These are phyloP conservation scores for Drosophila melanosoma DNA, from an alignment of 2,888 invertebrate species.

Conservation along the genomic window DNA sequence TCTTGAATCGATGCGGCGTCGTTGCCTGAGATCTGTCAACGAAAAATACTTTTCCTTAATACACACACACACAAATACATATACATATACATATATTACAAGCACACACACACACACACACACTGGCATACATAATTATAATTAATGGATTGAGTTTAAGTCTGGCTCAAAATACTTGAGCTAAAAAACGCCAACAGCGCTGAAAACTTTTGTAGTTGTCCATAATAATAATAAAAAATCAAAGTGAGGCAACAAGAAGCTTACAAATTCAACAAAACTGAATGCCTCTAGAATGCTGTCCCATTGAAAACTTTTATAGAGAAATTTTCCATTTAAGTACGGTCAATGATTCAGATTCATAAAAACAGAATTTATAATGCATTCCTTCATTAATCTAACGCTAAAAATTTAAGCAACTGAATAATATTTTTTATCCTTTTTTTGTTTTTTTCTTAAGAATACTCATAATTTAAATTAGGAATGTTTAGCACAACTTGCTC, in stretches of 20 bases:
- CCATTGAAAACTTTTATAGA: background rate
- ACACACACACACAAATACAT: background rate
- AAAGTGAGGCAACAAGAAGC: conserved; percentile 1
- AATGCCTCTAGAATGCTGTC: background rate
- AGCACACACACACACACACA: background rate
- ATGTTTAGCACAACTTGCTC: background rate
- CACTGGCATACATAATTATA: conserved; percentile 18
- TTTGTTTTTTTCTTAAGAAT: background rate
- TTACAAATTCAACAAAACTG: background rate
- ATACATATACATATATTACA: background rate
- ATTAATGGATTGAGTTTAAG: conserved; percentile 47
- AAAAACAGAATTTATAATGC: background rate
- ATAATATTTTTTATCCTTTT: background rate
- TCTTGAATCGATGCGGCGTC: conserved; percentile 97
- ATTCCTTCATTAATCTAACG: background rate
- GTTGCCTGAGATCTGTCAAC: conserved; percentile 92
- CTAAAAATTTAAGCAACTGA: background rate
- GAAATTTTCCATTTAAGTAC: background rate
- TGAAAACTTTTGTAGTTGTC: background rate
- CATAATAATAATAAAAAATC: background rate
- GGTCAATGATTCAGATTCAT: background rate
- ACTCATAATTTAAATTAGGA: background rate
- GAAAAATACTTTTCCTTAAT: conserved; percentile 33
- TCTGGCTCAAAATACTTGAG: conserved; percentile 16
- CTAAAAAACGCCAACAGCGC: conserved; percentile 11